Evolutionary conservation across 2,113 vertebrate genomes (phyloP), one percentile per base, ranked within the genome.

Genomic region (Panurus biarmicus): DNA sequence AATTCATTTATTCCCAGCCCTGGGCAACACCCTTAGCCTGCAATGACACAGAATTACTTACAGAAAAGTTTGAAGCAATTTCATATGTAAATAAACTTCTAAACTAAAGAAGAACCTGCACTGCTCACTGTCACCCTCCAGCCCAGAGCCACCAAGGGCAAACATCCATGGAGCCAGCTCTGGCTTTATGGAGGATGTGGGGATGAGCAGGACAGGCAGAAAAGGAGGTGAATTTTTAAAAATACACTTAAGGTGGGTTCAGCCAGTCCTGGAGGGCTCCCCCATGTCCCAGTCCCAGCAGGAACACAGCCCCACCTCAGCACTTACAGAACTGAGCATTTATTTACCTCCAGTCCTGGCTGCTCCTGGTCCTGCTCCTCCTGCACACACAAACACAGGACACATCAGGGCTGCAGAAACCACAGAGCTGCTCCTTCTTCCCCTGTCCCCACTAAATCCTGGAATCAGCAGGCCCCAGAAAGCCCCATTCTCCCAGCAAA

Each of bases 291-390:
- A 56, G 48, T 35, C 38, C 60, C 53, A 40, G 61, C 18, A 6
- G 48, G 56, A 66, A 9, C 57, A 57, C 57, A 57, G 26, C 58
- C 20, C 16, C 23, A 47, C 18, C 78, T 54, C 11, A 1, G 71
- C 58, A 10, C 47, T 26, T 0, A 9, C 0, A 3, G 31, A 66
- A 42, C 7, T 25, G 29, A 53, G 73, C 80, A 7, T 61, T 97
- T 96, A 98, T 60, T 96, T 97, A 99, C 99, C 98, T 99, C 99
- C 85, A 89, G 97, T 70, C 97, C 98, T 0, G 98, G 98, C 88
- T 98, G 99, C 53, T 99, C 99, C 94, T 97, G 98, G 53, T 99
- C 99, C 42, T 95, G 97, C 4, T 99, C 99, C 48, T 99, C 99
- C 97, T 98, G 96, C 14, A 98, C 96, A 97, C 7, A 97, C 31